Percentiles rank a stretch among this genome's conserved stretches.
Conservation (phyloP, 2,888 invertebrate species). For the Melangyna quadrimaculata region DNA sequence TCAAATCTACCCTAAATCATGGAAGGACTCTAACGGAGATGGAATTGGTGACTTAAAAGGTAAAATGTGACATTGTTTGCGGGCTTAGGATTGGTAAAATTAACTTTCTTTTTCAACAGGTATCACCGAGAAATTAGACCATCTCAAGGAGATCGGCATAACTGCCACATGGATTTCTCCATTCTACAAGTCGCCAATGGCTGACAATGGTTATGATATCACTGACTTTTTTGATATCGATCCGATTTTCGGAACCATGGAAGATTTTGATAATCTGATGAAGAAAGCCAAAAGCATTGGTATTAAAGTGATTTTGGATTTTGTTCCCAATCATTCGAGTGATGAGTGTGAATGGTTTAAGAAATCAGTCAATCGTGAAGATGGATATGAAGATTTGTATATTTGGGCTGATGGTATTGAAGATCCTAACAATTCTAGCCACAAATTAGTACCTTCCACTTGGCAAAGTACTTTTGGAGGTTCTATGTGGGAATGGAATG, state of each 20-base stretch:
- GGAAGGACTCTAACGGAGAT: slow-evolving; percentile 90
- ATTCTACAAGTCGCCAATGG: slow-evolving; percentile 88
- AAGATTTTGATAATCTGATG: slow-evolving; percentile 86
- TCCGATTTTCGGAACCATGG: slow-evolving; percentile 84
- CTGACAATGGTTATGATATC: slow-evolving; percentile 90
- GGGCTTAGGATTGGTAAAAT: background rate
- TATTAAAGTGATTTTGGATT: slow-evolving; percentile 83
- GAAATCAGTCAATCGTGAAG: slow-evolving; percentile 84
- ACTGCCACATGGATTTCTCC: slow-evolving; percentile 88
- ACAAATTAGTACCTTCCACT: slow-evolving; percentile 74
- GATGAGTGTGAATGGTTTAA: slow-evolving; percentile 92
- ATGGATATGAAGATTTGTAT: slow-evolving; percentile 88
- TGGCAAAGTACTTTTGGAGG: slow-evolving; percentile 83
- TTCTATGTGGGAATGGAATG: slow-evolving; percentile 87
- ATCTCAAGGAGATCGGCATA: slow-evolving; percentile 86
- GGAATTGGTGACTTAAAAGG: slow-evolving; percentile 93
- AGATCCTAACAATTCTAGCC: slow-evolving; percentile 70
- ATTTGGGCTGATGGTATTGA: slow-evolving; percentile 86
- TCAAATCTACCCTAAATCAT: slow-evolving; percentile 93
- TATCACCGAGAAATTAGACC: slow-evolving; percentile 83
- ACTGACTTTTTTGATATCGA: slow-evolving; percentile 86
- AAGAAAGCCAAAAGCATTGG: slow-evolving; percentile 82
- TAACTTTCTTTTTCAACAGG: slow-evolving; percentile 79
- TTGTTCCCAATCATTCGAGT: slow-evolving; percentile 90
- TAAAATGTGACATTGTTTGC: slow-evolving; percentile 72